A percentile compares a stretch with the other conserved stretches of the same genome.
Evolutionary conservation across 2,888 invertebrate species (phyloP).

Genomic region (Laspeyria flexula): DNA sequence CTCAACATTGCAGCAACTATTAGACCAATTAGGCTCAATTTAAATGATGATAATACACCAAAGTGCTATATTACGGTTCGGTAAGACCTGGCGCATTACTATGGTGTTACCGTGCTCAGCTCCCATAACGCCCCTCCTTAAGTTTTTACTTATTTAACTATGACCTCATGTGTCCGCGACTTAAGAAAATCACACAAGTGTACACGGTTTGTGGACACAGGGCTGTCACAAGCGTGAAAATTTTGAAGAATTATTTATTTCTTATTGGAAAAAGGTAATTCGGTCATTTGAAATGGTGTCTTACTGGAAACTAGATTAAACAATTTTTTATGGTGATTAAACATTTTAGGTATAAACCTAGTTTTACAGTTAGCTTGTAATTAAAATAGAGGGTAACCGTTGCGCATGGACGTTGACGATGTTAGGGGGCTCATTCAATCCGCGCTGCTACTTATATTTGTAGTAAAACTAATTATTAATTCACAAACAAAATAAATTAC

Average conservation of each 20-base stretch:
- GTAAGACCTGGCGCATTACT: constrained; percentile 74
- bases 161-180: constrained; percentile 85
- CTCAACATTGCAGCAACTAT: no score
- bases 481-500: no score
- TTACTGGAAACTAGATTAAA: no score
- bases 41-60: constrained; percentile 66
- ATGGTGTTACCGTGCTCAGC: constrained; percentile 83
- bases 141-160: constrained; percentile 84
- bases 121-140: constrained; percentile 86
- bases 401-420: no score
- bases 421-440: no score
- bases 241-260: background rate
- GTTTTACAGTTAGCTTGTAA: no score
- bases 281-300: no score
- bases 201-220: constrained; percentile 67
- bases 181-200: constrained; percentile 84
- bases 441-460: no score
- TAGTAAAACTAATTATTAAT: no score
- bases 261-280: background rate
- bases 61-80: constrained; percentile 71
- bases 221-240: constrained; percentile 54
- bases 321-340: no score
- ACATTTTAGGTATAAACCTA: no score
- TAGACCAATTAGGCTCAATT: constrained; percentile 46
- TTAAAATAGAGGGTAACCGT: no score